A percentile compares a stretch with the other conserved stretches of the same genome.
phyloP scores from a whole-genome alignment of 2,113 vertebrate species.

The Verasper variegatus region DNA sequence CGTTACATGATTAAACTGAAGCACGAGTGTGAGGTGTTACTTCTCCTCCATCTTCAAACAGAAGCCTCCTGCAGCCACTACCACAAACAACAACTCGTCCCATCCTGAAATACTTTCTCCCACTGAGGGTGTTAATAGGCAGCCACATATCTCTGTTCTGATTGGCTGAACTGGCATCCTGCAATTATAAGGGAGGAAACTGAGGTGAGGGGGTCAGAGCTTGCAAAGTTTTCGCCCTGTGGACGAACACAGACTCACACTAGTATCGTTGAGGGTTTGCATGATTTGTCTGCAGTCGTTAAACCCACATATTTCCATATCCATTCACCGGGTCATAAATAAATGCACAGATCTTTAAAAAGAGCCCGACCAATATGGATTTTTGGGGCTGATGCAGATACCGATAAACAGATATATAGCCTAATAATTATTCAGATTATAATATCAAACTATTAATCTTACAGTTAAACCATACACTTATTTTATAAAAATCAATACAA shows the following conservation, averaged over 20 bases:
- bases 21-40: not conserved
- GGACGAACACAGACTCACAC: constrained; percentile 38
- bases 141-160: constrained; percentile 36
- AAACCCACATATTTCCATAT: too few relatives aligned
- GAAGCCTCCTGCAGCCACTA: not conserved
- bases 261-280: constrained; percentile 13
- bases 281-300: not conserved
- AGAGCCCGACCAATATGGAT: too few relatives aligned
- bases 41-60: not conserved
- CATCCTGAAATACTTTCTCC: not conserved
- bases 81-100: not conserved
- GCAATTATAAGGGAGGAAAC: constrained; percentile 50
- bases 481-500: too few relatives aligned
- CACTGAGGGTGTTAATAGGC: constrained; percentile 66
- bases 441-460: too few relatives aligned
- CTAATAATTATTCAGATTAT: too few relatives aligned
- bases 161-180: constrained; percentile 64
- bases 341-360: too few relatives aligned
- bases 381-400: too few relatives aligned
- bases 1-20: constrained; percentile 28
- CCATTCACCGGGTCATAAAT: too few relatives aligned
- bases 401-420: too few relatives aligned
- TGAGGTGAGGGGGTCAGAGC: constrained; percentile 61
- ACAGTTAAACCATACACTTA: too few relatives aligned
- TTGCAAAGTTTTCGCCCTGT: constrained; percentile 70